Conservation (phyloP, 2,888 invertebrate species). For the Drosophila mayaguana region DNA sequence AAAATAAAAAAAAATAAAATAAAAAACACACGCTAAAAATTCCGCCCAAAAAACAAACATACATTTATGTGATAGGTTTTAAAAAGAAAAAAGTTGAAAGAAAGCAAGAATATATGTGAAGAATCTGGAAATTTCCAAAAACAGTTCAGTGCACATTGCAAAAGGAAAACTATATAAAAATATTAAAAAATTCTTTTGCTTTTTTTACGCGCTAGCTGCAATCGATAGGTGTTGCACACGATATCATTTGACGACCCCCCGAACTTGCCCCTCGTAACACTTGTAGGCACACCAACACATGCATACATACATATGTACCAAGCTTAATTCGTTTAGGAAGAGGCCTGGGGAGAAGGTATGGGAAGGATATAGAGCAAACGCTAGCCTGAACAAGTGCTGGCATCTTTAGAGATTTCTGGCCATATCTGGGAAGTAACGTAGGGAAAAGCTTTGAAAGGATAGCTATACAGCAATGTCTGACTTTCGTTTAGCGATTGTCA, state of each 20-base stretch:
- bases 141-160: slow-evolving; percentile 15
- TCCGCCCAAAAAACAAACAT: slow-evolving; percentile 72
- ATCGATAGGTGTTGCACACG: slow-evolving; percentile 27
- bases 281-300: slow-evolving; percentile 18
- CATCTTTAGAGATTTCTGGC: slow-evolving; percentile 36
- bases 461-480: slow-evolving; percentile 20
- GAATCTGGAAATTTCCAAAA: slow-evolving; percentile 28
- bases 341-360: neutral
- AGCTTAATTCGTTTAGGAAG: slow-evolving; percentile 52
- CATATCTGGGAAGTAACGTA: slow-evolving; percentile 9
- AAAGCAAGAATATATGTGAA: slow-evolving; percentile 34
- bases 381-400: slow-evolving; percentile 13
- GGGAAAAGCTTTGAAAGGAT: slow-evolving; percentile 55
- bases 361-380: neutral
- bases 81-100: slow-evolving; percentile 35
- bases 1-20: slow-evolving; percentile 38
- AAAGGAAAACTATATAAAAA: neutral
- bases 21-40: slow-evolving; percentile 76
- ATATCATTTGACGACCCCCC: slow-evolving; percentile 17
- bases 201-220: slow-evolving; percentile 23
- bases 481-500: slow-evolving; percentile 52
- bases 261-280: slow-evolving; percentile 25
- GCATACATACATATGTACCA: slow-evolving; percentile 44
- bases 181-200: slow-evolving; percentile 20
- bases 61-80: slow-evolving; percentile 84